Percentiles rank a stretch among this genome's conserved stretches.
phyloP scores from a whole-genome alignment of 2,113 vertebrate genomes.

The Ariopsis seemanni region DNA sequence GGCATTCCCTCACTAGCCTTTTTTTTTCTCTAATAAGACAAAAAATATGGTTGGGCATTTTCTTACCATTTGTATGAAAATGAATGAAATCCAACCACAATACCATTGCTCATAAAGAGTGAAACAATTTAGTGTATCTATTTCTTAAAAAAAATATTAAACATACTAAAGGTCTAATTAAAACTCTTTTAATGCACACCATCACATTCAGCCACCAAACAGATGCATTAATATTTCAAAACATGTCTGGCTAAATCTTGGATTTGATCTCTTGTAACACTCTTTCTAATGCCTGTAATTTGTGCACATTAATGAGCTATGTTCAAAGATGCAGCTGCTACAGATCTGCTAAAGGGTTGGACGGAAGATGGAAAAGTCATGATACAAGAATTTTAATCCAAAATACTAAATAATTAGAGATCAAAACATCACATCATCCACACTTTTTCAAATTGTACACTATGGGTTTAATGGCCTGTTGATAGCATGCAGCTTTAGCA shows the following conservation, averaged over 20 bases:
- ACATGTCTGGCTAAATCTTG: constrained; percentile 42
- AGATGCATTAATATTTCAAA: constrained; percentile 55
- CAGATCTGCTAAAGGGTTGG: constrained; percentile 21
- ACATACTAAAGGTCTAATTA: constrained; percentile 57
- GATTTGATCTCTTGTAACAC: constrained; percentile 57
- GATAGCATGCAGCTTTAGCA: neutral
- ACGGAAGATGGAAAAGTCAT: neutral
- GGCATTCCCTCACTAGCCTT: neutral
- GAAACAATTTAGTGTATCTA: constrained; percentile 1
- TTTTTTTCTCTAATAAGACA: neutral
- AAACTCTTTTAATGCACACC: constrained; percentile 49
- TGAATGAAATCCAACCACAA: neutral
- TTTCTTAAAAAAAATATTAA: constrained; percentile 46
- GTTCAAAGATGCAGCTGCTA: constrained; percentile 15
- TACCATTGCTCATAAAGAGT: neutral
- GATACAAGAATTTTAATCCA: constrained; percentile 8
- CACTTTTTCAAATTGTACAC: neutral
- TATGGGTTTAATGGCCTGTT: constrained; percentile 9
- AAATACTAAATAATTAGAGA: constrained; percentile 18
- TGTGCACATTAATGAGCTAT: constrained; percentile 56
- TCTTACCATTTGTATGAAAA: neutral
- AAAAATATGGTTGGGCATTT: neutral
- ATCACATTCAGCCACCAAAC: constrained; percentile 53
- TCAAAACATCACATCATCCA: neutral
- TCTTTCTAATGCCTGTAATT: constrained; percentile 50